Evolutionary conservation across 2,113 vertebrate genomes (phyloP).

Genomic region (pig (Sus scrofa)): DNA sequence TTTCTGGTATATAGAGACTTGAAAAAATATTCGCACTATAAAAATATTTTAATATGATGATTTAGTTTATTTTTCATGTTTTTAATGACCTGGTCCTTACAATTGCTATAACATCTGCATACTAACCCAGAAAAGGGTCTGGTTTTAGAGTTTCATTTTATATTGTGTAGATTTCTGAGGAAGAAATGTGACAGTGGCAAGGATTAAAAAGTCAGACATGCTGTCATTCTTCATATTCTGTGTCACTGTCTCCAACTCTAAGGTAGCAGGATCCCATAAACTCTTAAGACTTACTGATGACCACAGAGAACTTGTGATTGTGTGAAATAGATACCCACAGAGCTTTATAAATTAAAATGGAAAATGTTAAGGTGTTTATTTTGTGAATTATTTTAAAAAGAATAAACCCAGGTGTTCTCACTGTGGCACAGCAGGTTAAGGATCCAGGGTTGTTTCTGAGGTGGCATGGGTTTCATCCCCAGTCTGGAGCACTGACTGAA

Average conservation of each 20-base stretch:
- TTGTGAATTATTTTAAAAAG: neutral
- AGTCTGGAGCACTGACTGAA: no score
- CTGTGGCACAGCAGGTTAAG: no score
- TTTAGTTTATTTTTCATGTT: neutral
- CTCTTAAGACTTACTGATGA: neutral
- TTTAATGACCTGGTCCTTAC: neutral
- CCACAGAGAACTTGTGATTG: neutral
- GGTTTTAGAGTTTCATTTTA: conserved; percentile 25
- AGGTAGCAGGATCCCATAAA: neutral
- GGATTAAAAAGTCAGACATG: neutral
- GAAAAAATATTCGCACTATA: neutral
- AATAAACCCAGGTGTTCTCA: neutral
- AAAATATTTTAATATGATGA: neutral
- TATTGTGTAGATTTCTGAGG: neutral
- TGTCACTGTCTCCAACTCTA: neutral
- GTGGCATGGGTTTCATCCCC: no score
- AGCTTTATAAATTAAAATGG: neutral
- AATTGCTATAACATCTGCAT: neutral
- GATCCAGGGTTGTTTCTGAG: no score
- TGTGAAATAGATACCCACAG: neutral
- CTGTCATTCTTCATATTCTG: neutral
- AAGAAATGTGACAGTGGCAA: neutral
- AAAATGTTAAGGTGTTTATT: neutral
- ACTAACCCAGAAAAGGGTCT: neutral
- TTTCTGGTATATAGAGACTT: neutral